Conservation (phyloP, 2,888 invertebrate genomes). For the Panorpa germanica region DNA sequence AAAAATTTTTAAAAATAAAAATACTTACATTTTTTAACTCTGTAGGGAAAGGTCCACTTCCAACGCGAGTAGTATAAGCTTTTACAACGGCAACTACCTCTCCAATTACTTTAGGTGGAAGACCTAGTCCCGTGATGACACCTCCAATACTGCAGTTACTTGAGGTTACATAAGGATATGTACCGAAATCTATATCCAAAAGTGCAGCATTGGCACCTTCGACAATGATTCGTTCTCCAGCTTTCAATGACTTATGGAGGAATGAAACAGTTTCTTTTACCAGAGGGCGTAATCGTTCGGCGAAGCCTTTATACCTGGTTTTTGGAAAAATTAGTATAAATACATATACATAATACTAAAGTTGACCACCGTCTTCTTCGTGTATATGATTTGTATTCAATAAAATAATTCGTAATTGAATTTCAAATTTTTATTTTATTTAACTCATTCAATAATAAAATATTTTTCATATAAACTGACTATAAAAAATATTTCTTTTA, state of each 20-base stretch:
- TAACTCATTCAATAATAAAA: too few relatives aligned
- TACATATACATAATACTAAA: too few relatives aligned
- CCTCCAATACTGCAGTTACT: constrained; percentile 99
- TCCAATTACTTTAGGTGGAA: constrained; percentile 80
- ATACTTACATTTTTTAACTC: constrained; percentile 62
- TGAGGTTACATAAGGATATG: constrained; percentile 97
- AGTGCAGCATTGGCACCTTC: constrained; percentile 99
- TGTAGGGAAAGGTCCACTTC: constrained; percentile 96
- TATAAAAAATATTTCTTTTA: too few relatives aligned
- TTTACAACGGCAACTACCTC: constrained; percentile 93
- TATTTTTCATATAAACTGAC: too few relatives aligned
- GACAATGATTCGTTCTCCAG: constrained; percentile 70
- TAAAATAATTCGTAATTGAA: too few relatives aligned
- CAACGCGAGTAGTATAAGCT: constrained; percentile 96
- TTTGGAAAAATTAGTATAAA: too few relatives aligned
- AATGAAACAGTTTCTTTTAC: constrained; percentile 85
- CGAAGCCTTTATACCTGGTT: constrained; percentile 40
- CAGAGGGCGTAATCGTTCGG: constrained; percentile 59
- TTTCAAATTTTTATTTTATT: too few relatives aligned
- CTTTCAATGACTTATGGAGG: constrained; percentile 54
- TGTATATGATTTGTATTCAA: too few relatives aligned
- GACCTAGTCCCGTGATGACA: constrained; percentile 86
- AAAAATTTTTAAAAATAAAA: constrained; percentile 5
- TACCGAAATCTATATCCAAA: constrained; percentile 98
- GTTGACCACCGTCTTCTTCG: too few relatives aligned